phyloP scores from a whole-genome alignment of 2,797 vertebrate genomes.

The Rhyacichthys aspro region DNA sequence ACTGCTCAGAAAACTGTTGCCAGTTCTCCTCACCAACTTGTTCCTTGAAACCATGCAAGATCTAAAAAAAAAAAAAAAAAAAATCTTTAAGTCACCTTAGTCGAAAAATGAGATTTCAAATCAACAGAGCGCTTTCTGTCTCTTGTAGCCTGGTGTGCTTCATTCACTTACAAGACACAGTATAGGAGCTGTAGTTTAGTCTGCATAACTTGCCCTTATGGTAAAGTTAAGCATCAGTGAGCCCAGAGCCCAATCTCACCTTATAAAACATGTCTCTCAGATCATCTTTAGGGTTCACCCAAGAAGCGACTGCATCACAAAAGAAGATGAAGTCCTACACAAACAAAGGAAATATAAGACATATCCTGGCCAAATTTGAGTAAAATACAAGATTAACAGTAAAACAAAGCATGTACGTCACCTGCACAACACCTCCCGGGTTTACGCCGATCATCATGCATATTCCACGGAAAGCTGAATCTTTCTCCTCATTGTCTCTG shows the following conservation, averaged over 20 bases:
- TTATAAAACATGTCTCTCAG: constrained; percentile 98
- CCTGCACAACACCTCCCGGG: constrained; percentile 94
- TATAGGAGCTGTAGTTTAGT: no score
- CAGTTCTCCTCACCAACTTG: constrained; percentile 96
- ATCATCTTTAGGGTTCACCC: constrained; percentile 95
- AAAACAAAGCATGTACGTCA: constrained; percentile 28
- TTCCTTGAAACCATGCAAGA: constrained; percentile 95
- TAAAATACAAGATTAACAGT: no score
- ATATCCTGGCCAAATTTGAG: neutral
- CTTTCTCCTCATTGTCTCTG: constrained; percentile 95
- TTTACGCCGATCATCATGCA: constrained; percentile 98
- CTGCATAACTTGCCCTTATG: constrained; percentile 22
- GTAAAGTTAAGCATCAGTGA: no score
- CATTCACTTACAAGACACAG: no score
- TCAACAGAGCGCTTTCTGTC: no score
- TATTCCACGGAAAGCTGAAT: constrained; percentile 94
- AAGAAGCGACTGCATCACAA: constrained; percentile 95
- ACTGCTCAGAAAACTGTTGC: constrained; percentile 97
- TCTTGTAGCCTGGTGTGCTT: constrained; percentile 50
- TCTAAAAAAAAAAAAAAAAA: constrained; percentile 67
- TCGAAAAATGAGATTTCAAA: constrained; percentile 32
- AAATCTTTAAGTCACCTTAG: constrained; percentile 59
- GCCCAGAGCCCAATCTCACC: constrained; percentile 79
- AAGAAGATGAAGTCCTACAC: constrained; percentile 95
- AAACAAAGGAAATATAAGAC: constrained; percentile 17